A percentile compares a stretch with the other conserved stretches of the same genome.
Conservation (phyloP, 2,797 vertebrate genomes). For the Notoglanidium macrostoma region DNA sequence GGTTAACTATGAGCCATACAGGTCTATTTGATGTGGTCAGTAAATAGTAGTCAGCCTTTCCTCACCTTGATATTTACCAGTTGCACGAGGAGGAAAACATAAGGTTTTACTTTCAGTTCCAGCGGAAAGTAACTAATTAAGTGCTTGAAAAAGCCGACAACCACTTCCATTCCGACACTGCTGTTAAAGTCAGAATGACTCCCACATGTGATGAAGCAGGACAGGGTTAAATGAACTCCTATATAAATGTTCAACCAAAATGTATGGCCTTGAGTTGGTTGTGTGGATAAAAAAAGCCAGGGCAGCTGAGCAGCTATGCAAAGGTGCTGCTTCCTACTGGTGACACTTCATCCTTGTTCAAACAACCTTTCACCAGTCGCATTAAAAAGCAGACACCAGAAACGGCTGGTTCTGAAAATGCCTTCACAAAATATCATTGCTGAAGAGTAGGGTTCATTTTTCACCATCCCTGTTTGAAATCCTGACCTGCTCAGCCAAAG, state of each 20-base stretch:
- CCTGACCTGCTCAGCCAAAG: conserved; percentile 66
- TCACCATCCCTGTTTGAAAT: conserved; percentile 54
- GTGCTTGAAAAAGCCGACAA: conserved; percentile 23
- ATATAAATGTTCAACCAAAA: background rate
- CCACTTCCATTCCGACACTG: conserved; percentile 14
- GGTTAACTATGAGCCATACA: background rate
- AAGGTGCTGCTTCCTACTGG: background rate
- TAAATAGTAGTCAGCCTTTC: conserved; percentile 35
- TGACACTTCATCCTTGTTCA: background rate
- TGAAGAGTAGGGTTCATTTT: background rate
- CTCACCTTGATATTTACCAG: conserved; percentile 34
- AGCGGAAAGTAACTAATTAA: conserved; percentile 28
- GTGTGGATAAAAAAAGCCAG: conserved; percentile 8
- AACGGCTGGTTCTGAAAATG: background rate
- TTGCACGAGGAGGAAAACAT: background rate
- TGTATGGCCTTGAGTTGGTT: background rate
- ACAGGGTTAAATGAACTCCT: conserved; percentile 11
- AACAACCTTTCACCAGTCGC: background rate
- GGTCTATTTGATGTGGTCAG: background rate
- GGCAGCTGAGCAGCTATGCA: background rate
- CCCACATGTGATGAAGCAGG: conserved; percentile 28
- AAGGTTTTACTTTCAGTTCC: conserved; percentile 26
- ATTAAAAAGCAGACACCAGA: background rate
- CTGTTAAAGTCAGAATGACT: conserved; percentile 29
- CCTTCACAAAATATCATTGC: background rate